Base-by-base conservation (phyloP, 23 tunicate genomes). In the Trididemnum miniatum region DNA sequence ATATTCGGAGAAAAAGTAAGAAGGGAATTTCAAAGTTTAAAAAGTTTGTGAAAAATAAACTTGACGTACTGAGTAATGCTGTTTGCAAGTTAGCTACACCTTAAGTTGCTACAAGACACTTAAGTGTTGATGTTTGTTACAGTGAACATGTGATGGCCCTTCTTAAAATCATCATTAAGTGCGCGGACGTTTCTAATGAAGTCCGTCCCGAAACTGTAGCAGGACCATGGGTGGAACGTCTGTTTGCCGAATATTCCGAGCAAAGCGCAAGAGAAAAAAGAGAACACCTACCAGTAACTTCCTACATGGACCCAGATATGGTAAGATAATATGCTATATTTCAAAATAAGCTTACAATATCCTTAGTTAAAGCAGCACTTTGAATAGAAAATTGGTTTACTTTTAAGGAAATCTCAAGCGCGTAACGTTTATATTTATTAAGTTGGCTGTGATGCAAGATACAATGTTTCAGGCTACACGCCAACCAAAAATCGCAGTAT, bases 151-250 rank as follows among this genome's bases (percentile, higher is more conserved):
- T 93, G 44, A 54, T 93, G 76, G 67, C 89, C 29, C 35, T 93
- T 30, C 40, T 93, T 71, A 93, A 84, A 77, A 82, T 93, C 80
- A 84, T 93, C 76, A 84, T 93, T 74, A 93, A 93, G 84, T 93
- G 98, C 65, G 93, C 98, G 30, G 98, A 93, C 54, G 93, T 93
- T 23, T 93, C 98, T 15, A 93, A 93, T 72, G 98, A 93, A 54
- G 93, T 93, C 40, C 80, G 98, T 35, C 98, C 98, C 31, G 93
- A 93, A 35, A 84, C 92, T 5, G 85, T 93, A 27, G 98, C 98
- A 28, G 65, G 86, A 15, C 98, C 98, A 0, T 93, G 98, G 98
- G 92, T 93, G 9, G 89, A 88, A 62, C 51, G 98, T 25, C 79
- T 93, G 0, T 93, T 93, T 76, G 86, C 87, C 31, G 98, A 93